A percentile compares a stretch with the other conserved stretches of the same genome.
Evolutionary conservation across 2,888 invertebrate genomes (phyloP).

Genomic region (Lepidonotus clava): DNA sequence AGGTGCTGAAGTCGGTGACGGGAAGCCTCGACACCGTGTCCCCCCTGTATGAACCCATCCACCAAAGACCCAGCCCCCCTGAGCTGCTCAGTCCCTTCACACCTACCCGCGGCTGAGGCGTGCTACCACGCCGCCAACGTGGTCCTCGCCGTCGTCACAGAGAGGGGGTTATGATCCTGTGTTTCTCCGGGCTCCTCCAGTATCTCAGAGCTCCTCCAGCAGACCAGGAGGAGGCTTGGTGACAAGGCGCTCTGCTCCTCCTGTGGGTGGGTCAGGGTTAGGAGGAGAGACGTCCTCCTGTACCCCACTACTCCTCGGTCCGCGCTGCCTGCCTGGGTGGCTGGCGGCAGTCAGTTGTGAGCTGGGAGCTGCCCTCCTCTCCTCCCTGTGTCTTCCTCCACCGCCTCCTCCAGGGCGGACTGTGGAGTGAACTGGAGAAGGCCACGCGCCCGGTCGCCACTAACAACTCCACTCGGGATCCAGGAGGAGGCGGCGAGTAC

Average conservation of each 20-base stretch:
- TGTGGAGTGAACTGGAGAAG: constrained; percentile 11
- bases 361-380: no score
- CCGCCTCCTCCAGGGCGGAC: background rate
- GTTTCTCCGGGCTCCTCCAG: no score
- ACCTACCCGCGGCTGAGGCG: background rate
- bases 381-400: no score
- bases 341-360: background rate
- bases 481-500: no score
- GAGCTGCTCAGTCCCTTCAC: background rate
- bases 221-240: background rate
- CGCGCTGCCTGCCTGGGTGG: background rate
- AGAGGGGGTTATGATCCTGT: background rate
- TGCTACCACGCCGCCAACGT: background rate
- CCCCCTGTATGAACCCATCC: no score
- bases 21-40: no score
- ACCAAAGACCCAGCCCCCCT: no score
- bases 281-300: background rate
- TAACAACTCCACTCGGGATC: background rate
- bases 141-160: background rate
- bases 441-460: constrained; percentile 1
- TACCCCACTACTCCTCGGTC: background rate
- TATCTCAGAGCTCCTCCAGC: background rate
- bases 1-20: no score
- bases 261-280: background rate
- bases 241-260: background rate